Evolutionary conservation across 2,797 vertebrate genomes (phyloP).

Genomic region (Buceros bicornis): DNA sequence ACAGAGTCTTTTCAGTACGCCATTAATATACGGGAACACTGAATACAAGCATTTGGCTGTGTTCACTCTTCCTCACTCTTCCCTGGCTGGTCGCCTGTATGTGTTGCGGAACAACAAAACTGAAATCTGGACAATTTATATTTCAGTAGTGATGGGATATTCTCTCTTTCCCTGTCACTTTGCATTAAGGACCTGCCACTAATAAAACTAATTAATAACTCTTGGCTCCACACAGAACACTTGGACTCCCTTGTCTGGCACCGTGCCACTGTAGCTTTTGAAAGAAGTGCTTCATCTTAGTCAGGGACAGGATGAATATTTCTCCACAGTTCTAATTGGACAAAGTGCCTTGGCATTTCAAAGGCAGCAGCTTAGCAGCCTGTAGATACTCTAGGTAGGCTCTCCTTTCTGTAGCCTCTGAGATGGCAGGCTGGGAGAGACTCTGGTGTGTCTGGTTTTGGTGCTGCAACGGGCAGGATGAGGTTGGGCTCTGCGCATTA

Average conservation of each 20-base stretch:
- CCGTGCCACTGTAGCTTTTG: conserved; percentile 86
- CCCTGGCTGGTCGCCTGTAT: conserved; percentile 71
- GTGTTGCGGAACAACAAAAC: conserved; percentile 77
- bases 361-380: conserved; percentile 83
- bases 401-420: neutral
- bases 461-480: neutral
- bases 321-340: conserved; percentile 93
- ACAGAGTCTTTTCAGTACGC: conserved; percentile 72
- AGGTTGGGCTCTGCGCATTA: fast-evolving
- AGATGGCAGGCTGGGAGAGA: neutral
- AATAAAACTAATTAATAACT: conserved; percentile 94
- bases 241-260: conserved; percentile 88
- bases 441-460: neutral
- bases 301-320: conserved; percentile 92
- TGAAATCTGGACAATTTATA: conserved; percentile 81
- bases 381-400: conserved; percentile 66
- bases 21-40: conserved; percentile 75
- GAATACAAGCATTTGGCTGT: conserved; percentile 74
- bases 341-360: conserved; percentile 90
- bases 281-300: conserved; percentile 94
- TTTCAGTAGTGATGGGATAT: conserved; percentile 82
- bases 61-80: conserved; percentile 62
- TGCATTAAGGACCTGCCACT: conserved; percentile 87
- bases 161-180: conserved; percentile 87
- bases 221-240: conserved; percentile 85